phyloP scores from a whole-genome alignment of 2,797 vertebrate genomes.

The Neosilurus mollespiculum region DNA sequence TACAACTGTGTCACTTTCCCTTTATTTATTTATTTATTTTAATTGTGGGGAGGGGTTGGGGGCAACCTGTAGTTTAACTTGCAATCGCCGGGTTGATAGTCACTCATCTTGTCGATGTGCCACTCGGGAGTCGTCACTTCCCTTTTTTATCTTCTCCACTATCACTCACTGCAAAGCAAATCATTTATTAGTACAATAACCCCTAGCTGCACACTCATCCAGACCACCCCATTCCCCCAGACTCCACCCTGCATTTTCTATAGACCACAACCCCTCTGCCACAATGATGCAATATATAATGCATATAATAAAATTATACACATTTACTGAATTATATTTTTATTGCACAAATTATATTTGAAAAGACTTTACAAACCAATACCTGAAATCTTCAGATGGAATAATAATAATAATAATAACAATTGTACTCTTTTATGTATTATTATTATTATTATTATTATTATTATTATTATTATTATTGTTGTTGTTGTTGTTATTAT shows the following conservation, averaged over 20 bases:
- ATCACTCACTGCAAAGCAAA: not conserved
- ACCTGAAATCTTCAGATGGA: not conserved
- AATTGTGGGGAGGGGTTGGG: no score
- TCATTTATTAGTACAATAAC: not conserved
- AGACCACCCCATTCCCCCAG: not conserved
- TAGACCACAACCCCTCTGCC: not conserved
- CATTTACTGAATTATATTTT: not conserved
- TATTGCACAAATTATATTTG: not conserved
- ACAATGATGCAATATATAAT: not conserved
- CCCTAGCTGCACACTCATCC: not conserved
- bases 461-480: no score
- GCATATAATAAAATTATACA: not conserved
- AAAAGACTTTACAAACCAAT: not conserved
- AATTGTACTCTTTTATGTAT: no score
- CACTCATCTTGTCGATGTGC: no score
- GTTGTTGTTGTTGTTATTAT: no score
- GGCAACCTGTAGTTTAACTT: no score
- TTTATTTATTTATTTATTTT: no score
- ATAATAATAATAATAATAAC: not conserved
- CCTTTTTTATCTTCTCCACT: not conserved
- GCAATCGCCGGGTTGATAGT: no score
- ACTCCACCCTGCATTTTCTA: not conserved
- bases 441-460: no score
- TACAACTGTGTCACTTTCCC: no score
- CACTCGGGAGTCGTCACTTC: not conserved